A percentile compares a stretch with the other conserved stretches of the same genome.
phyloP scores from a whole-genome alignment of 2,797 vertebrate species.

The Odontamblyopus rebecca region DNA sequence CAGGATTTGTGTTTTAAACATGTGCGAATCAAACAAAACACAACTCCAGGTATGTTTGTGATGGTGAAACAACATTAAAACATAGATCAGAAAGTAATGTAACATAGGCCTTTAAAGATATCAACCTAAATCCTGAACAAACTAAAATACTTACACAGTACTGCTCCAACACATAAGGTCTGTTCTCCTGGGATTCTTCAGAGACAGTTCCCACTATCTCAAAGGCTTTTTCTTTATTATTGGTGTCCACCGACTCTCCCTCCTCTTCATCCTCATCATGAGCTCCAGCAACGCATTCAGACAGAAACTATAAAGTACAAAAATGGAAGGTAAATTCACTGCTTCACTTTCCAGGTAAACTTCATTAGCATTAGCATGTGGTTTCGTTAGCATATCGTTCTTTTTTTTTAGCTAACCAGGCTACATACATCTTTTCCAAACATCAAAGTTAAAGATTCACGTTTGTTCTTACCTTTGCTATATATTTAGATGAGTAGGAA shows the following conservation, averaged over 20 bases:
- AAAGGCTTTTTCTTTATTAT: constrained; percentile 57
- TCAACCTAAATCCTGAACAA: neutral
- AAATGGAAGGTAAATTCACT: too few relatives aligned
- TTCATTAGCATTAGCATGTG: neutral
- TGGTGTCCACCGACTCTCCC: constrained; percentile 44
- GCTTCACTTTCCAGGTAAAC: too few relatives aligned
- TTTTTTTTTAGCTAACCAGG: neutral
- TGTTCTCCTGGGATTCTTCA: constrained; percentile 20
- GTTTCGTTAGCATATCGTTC: neutral
- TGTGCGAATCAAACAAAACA: too few relatives aligned
- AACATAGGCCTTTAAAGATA: neutral
- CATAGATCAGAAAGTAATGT: too few relatives aligned
- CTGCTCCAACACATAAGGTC: constrained; percentile 67
- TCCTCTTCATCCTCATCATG: constrained; percentile 67
- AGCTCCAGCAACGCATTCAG: constrained; percentile 62
- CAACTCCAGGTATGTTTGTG: too few relatives aligned
- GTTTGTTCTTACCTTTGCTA: constrained; percentile 79
- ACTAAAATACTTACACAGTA: constrained; percentile 77
- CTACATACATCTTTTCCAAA: neutral
- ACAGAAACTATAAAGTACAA: constrained; percentile 75
- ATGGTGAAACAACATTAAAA: too few relatives aligned
- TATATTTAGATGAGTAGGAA: constrained; percentile 75
- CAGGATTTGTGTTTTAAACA: too few relatives aligned
- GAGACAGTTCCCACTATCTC: constrained; percentile 85
- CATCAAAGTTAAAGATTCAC: neutral